phyloP scores from a whole-genome alignment of 2,113 vertebrate species.

The Entomyzon cyanotis region DNA sequence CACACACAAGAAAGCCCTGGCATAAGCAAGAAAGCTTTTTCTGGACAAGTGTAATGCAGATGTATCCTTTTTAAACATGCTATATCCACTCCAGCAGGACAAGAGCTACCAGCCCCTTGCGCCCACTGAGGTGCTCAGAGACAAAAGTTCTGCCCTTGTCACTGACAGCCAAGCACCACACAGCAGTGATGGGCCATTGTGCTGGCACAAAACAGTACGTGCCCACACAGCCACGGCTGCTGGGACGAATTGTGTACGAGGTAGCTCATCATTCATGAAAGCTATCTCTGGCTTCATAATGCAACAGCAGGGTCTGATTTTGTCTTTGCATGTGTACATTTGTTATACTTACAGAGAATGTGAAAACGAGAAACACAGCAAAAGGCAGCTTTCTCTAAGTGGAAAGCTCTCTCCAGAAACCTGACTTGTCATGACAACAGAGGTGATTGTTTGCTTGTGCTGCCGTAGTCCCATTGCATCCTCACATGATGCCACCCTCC shows the following conservation, averaged over 20 bases:
- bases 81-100: neutral
- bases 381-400: neutral
- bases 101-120: neutral
- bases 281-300: neutral
- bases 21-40: neutral
- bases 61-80: neutral
- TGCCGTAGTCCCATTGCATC: neutral
- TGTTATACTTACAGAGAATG: neutral
- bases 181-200: neutral
- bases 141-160: neutral
- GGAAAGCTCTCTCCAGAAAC: neutral
- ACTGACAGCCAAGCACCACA: neutral
- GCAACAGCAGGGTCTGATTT: neutral
- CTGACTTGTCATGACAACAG: neutral
- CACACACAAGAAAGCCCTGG: neutral
- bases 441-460: neutral
- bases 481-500: neutral
- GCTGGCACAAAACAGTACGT: neutral
- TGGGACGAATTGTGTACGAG: neutral
- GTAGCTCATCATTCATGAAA: neutral
- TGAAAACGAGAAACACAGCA: neutral
- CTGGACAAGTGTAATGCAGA: neutral
- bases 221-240: accelerated
- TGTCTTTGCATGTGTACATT: neutral
- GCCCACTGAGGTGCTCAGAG: neutral